Percentiles rank a stretch among this genome's conserved stretches.
Conservation (phyloP, 2,888 invertebrate species). For the Diabrotica balteata region DNA sequence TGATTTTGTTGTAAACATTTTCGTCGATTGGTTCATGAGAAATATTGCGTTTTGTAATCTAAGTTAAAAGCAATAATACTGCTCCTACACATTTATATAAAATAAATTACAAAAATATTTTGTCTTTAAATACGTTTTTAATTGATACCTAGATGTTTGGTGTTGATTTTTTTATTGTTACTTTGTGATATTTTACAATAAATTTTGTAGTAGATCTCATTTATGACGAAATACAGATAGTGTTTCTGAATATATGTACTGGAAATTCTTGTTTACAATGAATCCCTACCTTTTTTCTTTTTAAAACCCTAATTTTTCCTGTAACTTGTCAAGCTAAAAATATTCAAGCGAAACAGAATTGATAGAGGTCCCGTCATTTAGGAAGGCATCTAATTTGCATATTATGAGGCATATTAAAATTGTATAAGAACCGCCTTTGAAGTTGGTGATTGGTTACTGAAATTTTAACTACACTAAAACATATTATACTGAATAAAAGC, state of each 20-base stretch:
- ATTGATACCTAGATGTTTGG: constrained; percentile 28
- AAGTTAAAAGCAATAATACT: constrained; percentile 26
- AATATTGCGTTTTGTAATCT: constrained; percentile 20
- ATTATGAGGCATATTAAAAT: no score
- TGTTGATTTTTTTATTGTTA: constrained; percentile 29
- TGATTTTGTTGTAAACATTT: not conserved
- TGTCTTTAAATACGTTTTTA: constrained; percentile 25
- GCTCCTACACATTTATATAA: constrained; percentile 24
- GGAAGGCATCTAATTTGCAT: no score
- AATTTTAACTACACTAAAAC: no score
- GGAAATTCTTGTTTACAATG: constrained; percentile 6
- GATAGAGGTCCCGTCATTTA: no score
- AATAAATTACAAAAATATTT: constrained; percentile 26
- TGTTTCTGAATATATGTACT: constrained; percentile 20
- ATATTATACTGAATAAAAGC: no score
- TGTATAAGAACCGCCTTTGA: no score
- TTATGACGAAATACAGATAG: constrained; percentile 27
- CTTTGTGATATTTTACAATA: constrained; percentile 27
- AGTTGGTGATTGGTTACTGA: no score
- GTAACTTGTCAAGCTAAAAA: no score
- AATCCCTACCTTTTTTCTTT: not conserved
- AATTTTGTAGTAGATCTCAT: constrained; percentile 29
- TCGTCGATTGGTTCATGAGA: constrained; percentile 9
- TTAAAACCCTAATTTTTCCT: no score
- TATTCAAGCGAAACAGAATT: no score